Conservation (phyloP, 2,888 invertebrate genomes). For the Cheilosia vernalis region DNA sequence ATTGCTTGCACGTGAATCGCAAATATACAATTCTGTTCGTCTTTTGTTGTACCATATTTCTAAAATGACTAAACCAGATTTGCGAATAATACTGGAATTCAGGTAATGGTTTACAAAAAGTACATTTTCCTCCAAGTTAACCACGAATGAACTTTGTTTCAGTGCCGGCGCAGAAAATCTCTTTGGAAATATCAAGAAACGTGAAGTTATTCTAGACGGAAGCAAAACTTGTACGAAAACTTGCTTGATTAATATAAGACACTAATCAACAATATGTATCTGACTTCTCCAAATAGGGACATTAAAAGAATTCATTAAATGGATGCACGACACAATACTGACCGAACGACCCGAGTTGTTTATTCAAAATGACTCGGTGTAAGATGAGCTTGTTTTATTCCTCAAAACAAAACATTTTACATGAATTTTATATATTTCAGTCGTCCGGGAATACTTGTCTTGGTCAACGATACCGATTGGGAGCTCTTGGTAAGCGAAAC, state of each 20-base stretch:
- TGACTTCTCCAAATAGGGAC: slow-evolving; percentile 85
- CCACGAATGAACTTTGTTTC: slow-evolving; percentile 81
- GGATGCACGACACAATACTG: slow-evolving; percentile 93
- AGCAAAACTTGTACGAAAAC: slow-evolving; percentile 82
- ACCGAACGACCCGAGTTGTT: slow-evolving; percentile 92
- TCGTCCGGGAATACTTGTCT: slow-evolving; percentile 95
- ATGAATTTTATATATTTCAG: slow-evolving; percentile 75
- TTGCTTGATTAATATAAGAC: background rate
- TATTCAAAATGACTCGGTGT: slow-evolving; percentile 84
- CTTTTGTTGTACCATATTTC: background rate
- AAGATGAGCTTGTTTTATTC: slow-evolving; percentile 76
- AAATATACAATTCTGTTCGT: background rate
- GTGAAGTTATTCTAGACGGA: slow-evolving; percentile 87
- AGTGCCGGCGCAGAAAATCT: slow-evolving; percentile 97
- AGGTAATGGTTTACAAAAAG: slow-evolving; percentile 28
- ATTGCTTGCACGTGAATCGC: slow-evolving; percentile 38
- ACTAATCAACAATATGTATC: background rate
- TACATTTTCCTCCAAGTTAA: background rate
- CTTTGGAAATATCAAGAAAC: slow-evolving; percentile 91
- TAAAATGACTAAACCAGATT: slow-evolving; percentile 57
- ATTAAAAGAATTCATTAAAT: slow-evolving; percentile 88
- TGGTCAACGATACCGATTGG: slow-evolving; percentile 98
- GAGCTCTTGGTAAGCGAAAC: slow-evolving; percentile 87
- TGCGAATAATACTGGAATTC: slow-evolving; percentile 64
- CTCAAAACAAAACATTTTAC: slow-evolving; percentile 60